Percentiles rank a stretch among this genome's conserved stretches.
phyloP scores from a whole-genome alignment of 2,888 invertebrate genomes.

The Psylliodes chrysocephalus region DNA sequence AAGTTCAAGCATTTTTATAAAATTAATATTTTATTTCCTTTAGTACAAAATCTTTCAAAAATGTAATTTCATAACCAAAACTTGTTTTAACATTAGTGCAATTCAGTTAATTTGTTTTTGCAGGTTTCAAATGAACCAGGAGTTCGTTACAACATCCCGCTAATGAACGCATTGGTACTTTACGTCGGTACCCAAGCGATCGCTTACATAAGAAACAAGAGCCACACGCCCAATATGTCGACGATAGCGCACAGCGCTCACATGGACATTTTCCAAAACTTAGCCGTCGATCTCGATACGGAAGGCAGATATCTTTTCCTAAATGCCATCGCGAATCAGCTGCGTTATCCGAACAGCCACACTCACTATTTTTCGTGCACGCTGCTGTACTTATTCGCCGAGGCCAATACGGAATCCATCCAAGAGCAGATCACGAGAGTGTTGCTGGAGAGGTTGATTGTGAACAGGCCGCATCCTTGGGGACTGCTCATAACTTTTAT shows the following conservation, averaged over 20 bases:
- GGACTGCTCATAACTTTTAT: constrained; percentile 98
- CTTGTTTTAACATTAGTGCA: too few species aligned
- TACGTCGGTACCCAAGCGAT: constrained; percentile 99
- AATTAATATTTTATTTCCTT: too few species aligned
- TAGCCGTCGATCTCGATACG: constrained; percentile 97
- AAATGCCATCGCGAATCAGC: constrained; percentile 98
- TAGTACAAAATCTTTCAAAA: too few species aligned
- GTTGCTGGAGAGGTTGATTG: constrained; percentile 94
- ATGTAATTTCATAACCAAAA: too few species aligned
- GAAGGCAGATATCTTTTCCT: constrained; percentile 98
- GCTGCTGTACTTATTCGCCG: constrained; percentile 94
- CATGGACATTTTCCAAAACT: constrained; percentile 99
- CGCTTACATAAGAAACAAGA: constrained; percentile 87
- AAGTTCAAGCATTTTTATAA: too few species aligned
- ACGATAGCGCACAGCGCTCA: constrained; percentile 99
- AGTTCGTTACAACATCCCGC: constrained; percentile 88
- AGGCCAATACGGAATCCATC: constrained; percentile 96
- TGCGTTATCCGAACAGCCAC: constrained; percentile 99
- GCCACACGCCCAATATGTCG: constrained; percentile 92
- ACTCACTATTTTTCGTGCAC: constrained; percentile 99
- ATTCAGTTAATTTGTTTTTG: too few species aligned
- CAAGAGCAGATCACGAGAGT: constrained; percentile 99
- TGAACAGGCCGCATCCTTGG: constrained; percentile 99
- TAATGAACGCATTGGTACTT: constrained; percentile 97
- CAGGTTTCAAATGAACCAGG: constrained; percentile 91